These are phyloP conservation scores for Lepus townsendii DNA, from an alignment of 2,797 vertebrate species.

Conservation along the genomic window DNA sequence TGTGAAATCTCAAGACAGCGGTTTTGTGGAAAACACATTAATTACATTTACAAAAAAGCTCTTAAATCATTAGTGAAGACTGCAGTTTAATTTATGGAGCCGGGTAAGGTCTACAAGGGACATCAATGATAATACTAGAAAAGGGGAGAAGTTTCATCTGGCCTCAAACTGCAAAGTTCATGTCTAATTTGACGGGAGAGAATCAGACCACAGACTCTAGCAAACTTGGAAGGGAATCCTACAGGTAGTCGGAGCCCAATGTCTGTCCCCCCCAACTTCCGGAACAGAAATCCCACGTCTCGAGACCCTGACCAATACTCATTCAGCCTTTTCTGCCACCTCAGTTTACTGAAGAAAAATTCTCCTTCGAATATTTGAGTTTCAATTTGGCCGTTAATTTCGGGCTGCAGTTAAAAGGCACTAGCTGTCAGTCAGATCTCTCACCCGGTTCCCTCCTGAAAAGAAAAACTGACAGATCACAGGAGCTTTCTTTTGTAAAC, in stretches of 20 bases:
- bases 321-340: constrained; percentile 68
- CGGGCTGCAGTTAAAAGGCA: constrained; percentile 91
- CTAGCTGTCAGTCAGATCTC: constrained; percentile 96
- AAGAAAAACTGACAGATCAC: constrained; percentile 97
- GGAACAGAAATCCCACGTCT: constrained; percentile 51
- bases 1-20: constrained; percentile 63
- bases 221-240: constrained; percentile 72
- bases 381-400: constrained; percentile 89
- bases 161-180: constrained; percentile 79
- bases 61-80: constrained; percentile 78
- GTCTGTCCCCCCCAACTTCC: background rate
- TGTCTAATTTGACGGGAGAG: constrained; percentile 75
- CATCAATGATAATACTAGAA: constrained; percentile 60
- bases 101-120: constrained; percentile 62
- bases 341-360: constrained; percentile 82
- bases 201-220: constrained; percentile 66
- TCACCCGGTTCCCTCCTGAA: constrained; percentile 91
- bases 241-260: constrained; percentile 35
- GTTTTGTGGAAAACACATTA: constrained; percentile 73
- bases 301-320: constrained; percentile 63
- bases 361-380: constrained; percentile 85
- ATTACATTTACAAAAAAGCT: constrained; percentile 75
- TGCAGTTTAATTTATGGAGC: constrained; percentile 72
- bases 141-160: constrained; percentile 70
- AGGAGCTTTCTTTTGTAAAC: constrained; percentile 98